These are phyloP conservation scores for Sericinus montela DNA, from an alignment of 2,888 invertebrate species.

Conservation along the genomic window DNA sequence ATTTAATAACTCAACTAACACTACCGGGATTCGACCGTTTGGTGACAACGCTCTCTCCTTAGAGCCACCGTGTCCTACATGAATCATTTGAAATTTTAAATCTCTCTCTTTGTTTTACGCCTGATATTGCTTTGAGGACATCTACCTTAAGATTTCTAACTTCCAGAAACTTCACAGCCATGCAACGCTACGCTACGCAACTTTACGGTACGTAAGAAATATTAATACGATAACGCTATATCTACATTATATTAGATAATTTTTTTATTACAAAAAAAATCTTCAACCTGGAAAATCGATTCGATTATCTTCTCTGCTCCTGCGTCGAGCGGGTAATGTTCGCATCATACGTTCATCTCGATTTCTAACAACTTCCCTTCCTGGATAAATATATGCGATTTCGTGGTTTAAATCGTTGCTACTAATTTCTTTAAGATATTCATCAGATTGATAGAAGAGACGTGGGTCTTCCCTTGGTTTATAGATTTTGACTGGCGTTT, in stretches of 20 bases:
- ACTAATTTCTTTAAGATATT: constrained; percentile 60
- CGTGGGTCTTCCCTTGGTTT: constrained; percentile 65
- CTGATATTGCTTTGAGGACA: too few species aligned
- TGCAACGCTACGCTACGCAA: too few species aligned
- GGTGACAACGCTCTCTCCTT: too few species aligned
- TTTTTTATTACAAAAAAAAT: too few species aligned
- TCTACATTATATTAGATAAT: neutral
- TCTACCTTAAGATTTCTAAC: too few species aligned
- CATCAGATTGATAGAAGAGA: constrained; percentile 64
- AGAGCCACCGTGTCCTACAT: too few species aligned
- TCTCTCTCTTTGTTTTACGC: too few species aligned
- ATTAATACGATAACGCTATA: neutral
- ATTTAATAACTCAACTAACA: too few species aligned
- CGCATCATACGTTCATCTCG: constrained; percentile 26
- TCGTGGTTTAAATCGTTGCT: constrained; percentile 50
- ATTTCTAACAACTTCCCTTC: constrained; percentile 47
- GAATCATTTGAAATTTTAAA: too few species aligned
- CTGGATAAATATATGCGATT: constrained; percentile 53
- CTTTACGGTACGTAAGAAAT: too few species aligned
- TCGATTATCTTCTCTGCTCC: constrained; percentile 33
- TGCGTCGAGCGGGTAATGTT: constrained; percentile 24
- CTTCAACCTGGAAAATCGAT: constrained; percentile 17
- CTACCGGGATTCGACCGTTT: too few species aligned
- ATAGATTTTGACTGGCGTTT: constrained; percentile 45
- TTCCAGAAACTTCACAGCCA: too few species aligned